These are phyloP conservation scores for Hemibagrus wyckioides DNA, from an alignment of 2,113 vertebrate genomes.

Conservation along the genomic window DNA sequence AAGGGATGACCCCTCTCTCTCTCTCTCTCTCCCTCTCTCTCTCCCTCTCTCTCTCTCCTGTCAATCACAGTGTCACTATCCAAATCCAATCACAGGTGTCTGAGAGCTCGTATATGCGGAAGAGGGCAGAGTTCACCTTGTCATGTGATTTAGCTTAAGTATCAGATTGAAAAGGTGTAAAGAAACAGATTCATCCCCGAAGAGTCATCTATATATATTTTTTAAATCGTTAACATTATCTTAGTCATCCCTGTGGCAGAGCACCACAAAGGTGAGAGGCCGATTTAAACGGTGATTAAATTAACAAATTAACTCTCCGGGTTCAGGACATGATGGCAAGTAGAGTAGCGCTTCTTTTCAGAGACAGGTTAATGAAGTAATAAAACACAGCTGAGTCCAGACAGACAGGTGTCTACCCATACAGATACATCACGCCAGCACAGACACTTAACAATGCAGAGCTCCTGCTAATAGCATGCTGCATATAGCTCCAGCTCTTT, in stretches of 20 bases:
- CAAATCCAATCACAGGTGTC: background rate
- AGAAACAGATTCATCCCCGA: background rate
- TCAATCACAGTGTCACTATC: background rate
- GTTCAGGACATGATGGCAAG: background rate
- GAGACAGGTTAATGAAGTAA: conserved; percentile 67
- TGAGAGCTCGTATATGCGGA: background rate
- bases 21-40: background rate
- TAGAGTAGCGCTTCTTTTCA: conserved; percentile 61
- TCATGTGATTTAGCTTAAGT: background rate
- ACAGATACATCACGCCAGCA: conserved; percentile 68
- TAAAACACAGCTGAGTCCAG: conserved; percentile 63
- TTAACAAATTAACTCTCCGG: conserved; percentile 55
- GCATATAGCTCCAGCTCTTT: conserved; percentile 62
- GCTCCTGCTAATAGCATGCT: conserved; percentile 65
- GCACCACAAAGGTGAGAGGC: conserved; percentile 57
- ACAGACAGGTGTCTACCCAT: conserved; percentile 66
- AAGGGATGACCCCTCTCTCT: background rate
- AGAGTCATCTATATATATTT: background rate
- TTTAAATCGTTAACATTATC: no score
- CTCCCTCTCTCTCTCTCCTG: background rate
- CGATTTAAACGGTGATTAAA: conserved; percentile 53
- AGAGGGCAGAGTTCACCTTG: background rate
- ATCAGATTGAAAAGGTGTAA: background rate
- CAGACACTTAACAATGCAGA: conserved; percentile 70
- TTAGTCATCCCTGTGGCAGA: background rate